Evolutionary conservation across 2,113 vertebrate species (phyloP).

Genomic region (Brachionichthys hirsutus): DNA sequence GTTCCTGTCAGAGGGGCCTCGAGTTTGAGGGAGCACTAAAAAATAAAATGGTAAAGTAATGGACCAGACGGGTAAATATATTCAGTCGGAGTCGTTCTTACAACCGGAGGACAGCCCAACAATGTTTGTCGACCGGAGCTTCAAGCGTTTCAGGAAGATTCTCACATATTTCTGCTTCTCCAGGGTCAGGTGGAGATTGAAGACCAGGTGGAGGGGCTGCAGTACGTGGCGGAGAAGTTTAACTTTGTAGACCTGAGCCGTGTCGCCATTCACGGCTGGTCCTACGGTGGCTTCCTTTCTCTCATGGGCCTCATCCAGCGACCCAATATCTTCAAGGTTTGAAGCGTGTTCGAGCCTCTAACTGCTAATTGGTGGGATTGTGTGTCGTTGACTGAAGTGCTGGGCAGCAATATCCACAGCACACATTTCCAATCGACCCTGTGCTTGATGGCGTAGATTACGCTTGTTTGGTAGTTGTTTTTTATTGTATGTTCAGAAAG

Average conservation of each 20-base stretch:
- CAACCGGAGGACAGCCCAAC: too few species aligned
- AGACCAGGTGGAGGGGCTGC: constrained; percentile 96
- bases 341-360: constrained; percentile 1
- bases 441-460: too few species aligned
- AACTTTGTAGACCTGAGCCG: constrained; percentile 94
- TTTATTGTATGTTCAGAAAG: too few species aligned
- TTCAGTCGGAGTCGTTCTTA: background rate
- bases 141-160: too few species aligned
- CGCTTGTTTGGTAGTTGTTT: too few species aligned
- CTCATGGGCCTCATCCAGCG: constrained; percentile 97
- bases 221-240: constrained; percentile 92
- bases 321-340: constrained; percentile 93
- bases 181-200: constrained; percentile 97
- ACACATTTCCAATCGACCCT: too few species aligned
- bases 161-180: background rate
- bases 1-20: constrained; percentile 93
- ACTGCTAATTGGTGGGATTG: background rate
- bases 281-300: constrained; percentile 94
- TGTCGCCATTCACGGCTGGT: constrained; percentile 96
- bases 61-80: background rate
- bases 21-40: constrained; percentile 95
- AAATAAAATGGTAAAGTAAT: constrained; percentile 90
- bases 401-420: too few species aligned
- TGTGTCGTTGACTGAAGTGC: too few species aligned
- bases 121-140: too few species aligned